phyloP scores from a whole-genome alignment of 2,888 invertebrate genomes.

The Pimpla rufipes region DNA sequence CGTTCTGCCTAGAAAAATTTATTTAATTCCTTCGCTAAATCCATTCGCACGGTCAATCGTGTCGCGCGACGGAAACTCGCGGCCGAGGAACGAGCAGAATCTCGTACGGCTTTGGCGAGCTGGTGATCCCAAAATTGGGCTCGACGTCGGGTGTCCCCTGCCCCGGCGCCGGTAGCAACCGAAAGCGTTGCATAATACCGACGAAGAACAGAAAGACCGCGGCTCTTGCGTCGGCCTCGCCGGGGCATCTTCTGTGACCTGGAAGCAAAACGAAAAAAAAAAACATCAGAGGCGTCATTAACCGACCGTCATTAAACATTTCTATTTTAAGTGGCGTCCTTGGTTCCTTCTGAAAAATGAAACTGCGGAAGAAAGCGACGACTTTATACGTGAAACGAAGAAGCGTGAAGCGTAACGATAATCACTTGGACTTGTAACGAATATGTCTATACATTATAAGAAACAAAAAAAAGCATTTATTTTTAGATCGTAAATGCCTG shows the following conservation, averaged over 20 bases:
- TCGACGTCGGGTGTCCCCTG: constrained; percentile 84
- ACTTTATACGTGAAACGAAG: neutral
- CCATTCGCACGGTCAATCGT: constrained; percentile 59
- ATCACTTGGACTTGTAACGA: neutral
- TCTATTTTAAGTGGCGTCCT: neutral
- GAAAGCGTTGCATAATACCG: constrained; percentile 87
- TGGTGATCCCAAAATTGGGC: constrained; percentile 87
- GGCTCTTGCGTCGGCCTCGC: constrained; percentile 88
- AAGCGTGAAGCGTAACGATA: constrained; percentile 9
- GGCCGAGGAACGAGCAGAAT: constrained; percentile 82
- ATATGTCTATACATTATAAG: neutral
- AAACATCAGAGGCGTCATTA: constrained; percentile 60
- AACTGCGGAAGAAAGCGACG: constrained; percentile 9
- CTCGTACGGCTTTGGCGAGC: constrained; percentile 87
- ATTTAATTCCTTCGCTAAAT: constrained; percentile 35
- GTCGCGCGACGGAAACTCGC: constrained; percentile 2
- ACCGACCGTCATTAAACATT: neutral
- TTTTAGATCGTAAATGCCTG: neutral
- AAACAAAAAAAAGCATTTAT: neutral
- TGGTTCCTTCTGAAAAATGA: neutral
- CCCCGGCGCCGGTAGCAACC: constrained; percentile 85
- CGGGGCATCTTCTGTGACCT: constrained; percentile 89
- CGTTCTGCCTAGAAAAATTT: neutral
- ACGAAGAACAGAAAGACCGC: constrained; percentile 88
- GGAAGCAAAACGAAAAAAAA: constrained; percentile 77